Evolutionary conservation across 2,797 vertebrate species (phyloP), one percentile per base, ranked within the genome.

Genomic region (Xenopus petersii): DNA sequence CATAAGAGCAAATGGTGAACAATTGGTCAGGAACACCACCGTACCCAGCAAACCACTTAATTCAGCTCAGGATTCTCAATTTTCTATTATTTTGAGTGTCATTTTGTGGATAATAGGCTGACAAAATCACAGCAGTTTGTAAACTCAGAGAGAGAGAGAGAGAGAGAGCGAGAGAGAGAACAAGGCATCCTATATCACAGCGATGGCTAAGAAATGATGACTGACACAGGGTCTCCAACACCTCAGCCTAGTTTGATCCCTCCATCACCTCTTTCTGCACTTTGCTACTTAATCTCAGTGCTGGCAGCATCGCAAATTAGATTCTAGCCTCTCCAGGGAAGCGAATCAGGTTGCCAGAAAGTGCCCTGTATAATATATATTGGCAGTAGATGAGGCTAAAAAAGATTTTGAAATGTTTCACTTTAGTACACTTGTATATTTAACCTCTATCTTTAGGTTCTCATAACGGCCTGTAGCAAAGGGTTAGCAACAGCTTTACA

Each of bases 401-500:
- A 7, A 56, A 17, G 54, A 56, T 16, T 56, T 56, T 12, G n/a
- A 56, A 56, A 56, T 16, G 13, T 56, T 9, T 16, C 7, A 10
- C 15, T 16, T 17, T 15, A 16, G 16, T 17, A 56, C 13, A 17
- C n/a, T 56, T 56, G 15, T 15, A 51, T 4, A 15, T 56, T 56
- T 17, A 56, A 16, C 16, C 15, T 56, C 3, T 51, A 8, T 56
- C 2, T 56, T 16, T 56, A 8, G n/a, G 54, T 13, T 60, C 58
- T 6, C 58, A 60, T 17, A 60, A 26, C 2, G 17, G 63, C 10
- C 63, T 46, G 42, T 15, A 47, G 15, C n/a, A 75, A 46, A 66
- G 8, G 63, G 69, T 60, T 51, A 70, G 65, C 24, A 66, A 26
- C 12, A 5, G 10, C n/a, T 69, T 70, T 70, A 51, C 49, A 67